Base-by-base conservation (phyloP, 2,113 vertebrate genomes). In the Pipra filicauda region DNA sequence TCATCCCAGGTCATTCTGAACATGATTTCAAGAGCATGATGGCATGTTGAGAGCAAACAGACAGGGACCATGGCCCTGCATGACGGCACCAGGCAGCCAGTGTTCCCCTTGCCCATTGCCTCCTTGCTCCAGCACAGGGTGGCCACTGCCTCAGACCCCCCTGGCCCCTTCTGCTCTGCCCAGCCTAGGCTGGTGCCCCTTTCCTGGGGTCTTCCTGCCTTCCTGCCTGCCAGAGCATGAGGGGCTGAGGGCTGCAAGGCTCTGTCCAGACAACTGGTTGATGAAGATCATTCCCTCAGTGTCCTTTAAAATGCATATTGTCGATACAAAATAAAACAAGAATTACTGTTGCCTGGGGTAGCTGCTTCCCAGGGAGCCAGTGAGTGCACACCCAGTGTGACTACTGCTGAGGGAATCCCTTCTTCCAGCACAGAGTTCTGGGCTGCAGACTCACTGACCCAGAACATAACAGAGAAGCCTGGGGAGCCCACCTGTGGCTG, bases 1-100 rank as follows among this genome's bases (percentile, higher is more conserved):
- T 91, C 15, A 10, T 24, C 48, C 43, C 94, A 98, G 97, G 85
- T 97, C 41, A 98, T 98, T 81, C 75, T 98, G 94, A 96, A 93
- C 62, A 97, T 97, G 61, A 94, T 98, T 92, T 95, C 95, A 69
- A 95, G 87, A 95, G 46, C 85, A 11, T 93, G 93, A 96, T 9
- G 49, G 37, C 52, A 26, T 1, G 7, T 31, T 1, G 3, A 75
- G 54, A 74, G 27, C 55, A 44, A 83, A 49, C 31, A 12, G 48
- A 75, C 21, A 33, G 31, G 44, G 46, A 37, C 49, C 13, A 6
- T 31, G 49, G 61, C 35, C 20, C 49, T 43, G 46, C 0, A 0
- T 54, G 46, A 22, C 2, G 2, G 37, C 3, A 12, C 21, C 24
- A 30, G 28, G 30, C 37, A 48, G n/a, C 31, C 58, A 35, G 49